Percentiles rank a stretch among this genome's conserved stretches.
Evolutionary conservation across 2,888 invertebrate species (phyloP).

Genomic region (Agrotis ipsilon): DNA sequence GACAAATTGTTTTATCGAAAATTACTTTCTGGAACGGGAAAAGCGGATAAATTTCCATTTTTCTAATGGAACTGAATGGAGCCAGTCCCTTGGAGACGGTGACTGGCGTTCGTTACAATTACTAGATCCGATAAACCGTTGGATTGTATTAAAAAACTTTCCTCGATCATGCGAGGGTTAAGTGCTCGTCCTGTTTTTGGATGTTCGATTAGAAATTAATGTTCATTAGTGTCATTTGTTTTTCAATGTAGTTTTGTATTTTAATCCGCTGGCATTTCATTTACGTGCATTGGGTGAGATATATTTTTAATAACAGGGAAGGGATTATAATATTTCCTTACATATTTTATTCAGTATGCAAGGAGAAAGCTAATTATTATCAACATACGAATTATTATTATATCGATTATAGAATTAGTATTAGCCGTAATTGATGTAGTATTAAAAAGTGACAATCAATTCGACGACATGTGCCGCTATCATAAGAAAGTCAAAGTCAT

Average conservation of each 20-base stretch:
- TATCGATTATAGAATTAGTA: too few species aligned
- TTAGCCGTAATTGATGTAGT: too few species aligned
- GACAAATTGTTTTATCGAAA: slow-evolving; percentile 91
- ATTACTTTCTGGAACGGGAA: slow-evolving; percentile 84
- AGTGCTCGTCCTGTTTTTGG: slow-evolving; percentile 1
- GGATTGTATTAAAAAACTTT: slow-evolving; percentile 60
- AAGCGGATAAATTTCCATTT: slow-evolving; percentile 85
- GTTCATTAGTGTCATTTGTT: neutral
- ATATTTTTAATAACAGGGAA: too few species aligned
- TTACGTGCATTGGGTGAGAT: too few species aligned
- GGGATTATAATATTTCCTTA: too few species aligned
- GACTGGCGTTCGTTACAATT: slow-evolving; percentile 70
- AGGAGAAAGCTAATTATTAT: too few species aligned
- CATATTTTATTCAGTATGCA: too few species aligned
- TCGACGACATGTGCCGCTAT: too few species aligned
- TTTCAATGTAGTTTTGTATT: neutral
- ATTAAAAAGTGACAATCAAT: too few species aligned
- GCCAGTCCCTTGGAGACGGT: slow-evolving; percentile 63
- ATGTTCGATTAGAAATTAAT: neutral
- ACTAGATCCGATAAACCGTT: slow-evolving; percentile 62
- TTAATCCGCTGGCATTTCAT: too few species aligned
- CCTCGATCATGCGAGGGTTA: slow-evolving; percentile 24
- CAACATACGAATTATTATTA: too few species aligned
- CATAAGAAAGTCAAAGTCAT: too few species aligned
- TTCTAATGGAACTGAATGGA: slow-evolving; percentile 83